Evolutionary conservation across 2,888 invertebrate species (phyloP).

Genomic region (Thereva unica): DNA sequence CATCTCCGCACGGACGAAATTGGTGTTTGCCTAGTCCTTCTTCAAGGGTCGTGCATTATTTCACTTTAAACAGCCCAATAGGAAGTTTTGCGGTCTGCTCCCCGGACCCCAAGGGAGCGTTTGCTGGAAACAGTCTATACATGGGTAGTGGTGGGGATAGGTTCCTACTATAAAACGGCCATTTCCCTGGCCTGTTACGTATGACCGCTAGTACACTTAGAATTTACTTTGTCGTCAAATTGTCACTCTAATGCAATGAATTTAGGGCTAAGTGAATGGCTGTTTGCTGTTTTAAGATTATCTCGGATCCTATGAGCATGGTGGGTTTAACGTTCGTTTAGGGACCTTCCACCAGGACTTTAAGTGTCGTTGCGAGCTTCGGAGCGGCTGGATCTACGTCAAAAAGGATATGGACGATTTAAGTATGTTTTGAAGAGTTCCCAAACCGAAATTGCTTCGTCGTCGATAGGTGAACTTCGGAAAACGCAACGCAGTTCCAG

Average conservation of each 20-base stretch:
- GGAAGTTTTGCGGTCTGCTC: conserved; percentile 32
- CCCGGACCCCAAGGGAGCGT: conserved; percentile 33
- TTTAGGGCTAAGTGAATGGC: conserved; percentile 31
- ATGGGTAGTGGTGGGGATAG: conserved; percentile 23
- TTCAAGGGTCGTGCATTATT: conserved; percentile 37
- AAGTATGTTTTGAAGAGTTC: conserved; percentile 15
- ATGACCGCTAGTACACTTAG: conserved; percentile 32
- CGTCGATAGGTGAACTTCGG: background rate
- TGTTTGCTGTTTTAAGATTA: conserved; percentile 32
- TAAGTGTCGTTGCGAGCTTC: background rate
- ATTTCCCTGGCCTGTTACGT: conserved; percentile 24
- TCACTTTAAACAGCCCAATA: conserved; percentile 37
- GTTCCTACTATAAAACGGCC: conserved; percentile 26
- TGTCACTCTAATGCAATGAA: conserved; percentile 35
- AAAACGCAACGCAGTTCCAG: no score
- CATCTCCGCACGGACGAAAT: conserved; percentile 18
- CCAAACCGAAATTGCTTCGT: background rate
- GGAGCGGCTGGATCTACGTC: conserved; percentile 6
- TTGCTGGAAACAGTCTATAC: conserved; percentile 31
- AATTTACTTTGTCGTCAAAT: conserved; percentile 37
- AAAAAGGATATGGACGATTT: conserved; percentile 7
- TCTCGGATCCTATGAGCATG: conserved; percentile 5
- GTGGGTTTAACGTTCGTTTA: conserved; percentile 11
- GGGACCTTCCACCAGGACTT: background rate
- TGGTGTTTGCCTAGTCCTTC: conserved; percentile 23